Evolutionary conservation across 2,888 invertebrate species (phyloP), one percentile per base, ranked within the genome.

Genomic region (Tenodera sinensis): DNA sequence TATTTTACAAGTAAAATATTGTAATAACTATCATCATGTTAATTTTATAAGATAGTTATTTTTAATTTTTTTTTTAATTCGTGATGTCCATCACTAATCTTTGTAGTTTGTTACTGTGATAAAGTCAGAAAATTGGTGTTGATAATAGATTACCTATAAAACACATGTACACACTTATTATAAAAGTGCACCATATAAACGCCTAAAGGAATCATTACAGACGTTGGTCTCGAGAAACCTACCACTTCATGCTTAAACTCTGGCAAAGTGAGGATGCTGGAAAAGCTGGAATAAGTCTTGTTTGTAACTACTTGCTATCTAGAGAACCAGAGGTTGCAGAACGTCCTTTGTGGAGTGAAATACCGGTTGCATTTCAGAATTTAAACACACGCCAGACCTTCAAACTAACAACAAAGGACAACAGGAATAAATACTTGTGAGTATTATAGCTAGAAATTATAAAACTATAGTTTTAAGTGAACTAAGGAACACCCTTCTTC

Each of bases 201-300:
- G 42, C 42, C 2, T 12, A 42, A 42, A 42, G 42, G 42, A 12
- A 42, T 12, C 42, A 9, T 89, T 89, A 4, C 83, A 89, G 89
- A 27, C 84, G 85, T 27, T 89, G 89, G 89, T 71, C 89, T 27
- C 47, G 85, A 20, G 54, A 84, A 82, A 88, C 89, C 4, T 88
- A 89, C 47, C 7, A 85, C n/a, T 28, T 30, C 84, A 84, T 89
- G 30, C 85, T 20, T 8, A 34, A 89, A 20, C 47, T 89, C 28
- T 89, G 89, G 89, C 28, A 82, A 83, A 88, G 88, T 28, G 9
- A 34, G 15, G 84, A 85, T 28, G 89, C 88, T 14, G 82, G 54
- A 25, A 30, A 89, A 28, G 82, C 83, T 6, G 89, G 89, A 88
- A 30, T 89, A 47, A 85, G 34, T 81, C 42, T 88, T 12, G n/a